These are phyloP conservation scores for Poeciliopsis occidentalis DNA, from an alignment of 2,113 vertebrate genomes.

Conservation along the genomic window DNA sequence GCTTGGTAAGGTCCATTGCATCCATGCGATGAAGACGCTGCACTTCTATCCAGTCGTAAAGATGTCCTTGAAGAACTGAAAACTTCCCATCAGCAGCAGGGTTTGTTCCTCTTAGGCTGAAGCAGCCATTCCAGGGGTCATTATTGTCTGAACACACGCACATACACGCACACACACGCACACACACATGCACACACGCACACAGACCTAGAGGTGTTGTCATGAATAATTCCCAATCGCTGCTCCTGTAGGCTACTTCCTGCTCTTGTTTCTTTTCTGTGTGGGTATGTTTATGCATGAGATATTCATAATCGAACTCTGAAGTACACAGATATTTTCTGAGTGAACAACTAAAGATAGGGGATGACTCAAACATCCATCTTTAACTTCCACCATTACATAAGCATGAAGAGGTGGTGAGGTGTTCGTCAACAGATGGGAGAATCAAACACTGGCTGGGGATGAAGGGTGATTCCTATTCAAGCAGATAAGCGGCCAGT, in stretches of 20 bases:
- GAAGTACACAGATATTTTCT: slow-evolving; percentile 55
- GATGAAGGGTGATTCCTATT: background rate
- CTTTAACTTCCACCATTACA: slow-evolving; percentile 40
- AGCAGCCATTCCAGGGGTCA: too few relatives aligned
- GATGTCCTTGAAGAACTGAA: slow-evolving; percentile 17
- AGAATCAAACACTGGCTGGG: slow-evolving; percentile 11
- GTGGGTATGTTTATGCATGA: slow-evolving; percentile 66
- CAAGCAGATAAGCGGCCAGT: background rate
- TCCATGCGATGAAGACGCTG: slow-evolving; percentile 22
- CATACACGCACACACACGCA: slow-evolving; percentile 14
- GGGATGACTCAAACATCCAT: slow-evolving; percentile 63
- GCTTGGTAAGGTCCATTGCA: background rate
- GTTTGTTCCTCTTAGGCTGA: slow-evolving; percentile 53
- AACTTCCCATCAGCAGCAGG: slow-evolving; percentile 24
- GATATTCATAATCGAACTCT: slow-evolving; percentile 66
- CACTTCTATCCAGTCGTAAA: slow-evolving; percentile 28
- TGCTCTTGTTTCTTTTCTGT: slow-evolving; percentile 48
- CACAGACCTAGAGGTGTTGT: slow-evolving; percentile 54
- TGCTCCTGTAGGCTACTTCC: slow-evolving; percentile 58
- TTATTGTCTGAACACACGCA: slow-evolving; percentile 50
- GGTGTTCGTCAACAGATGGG: slow-evolving; percentile 24
- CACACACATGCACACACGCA: background rate
- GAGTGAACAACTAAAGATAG: slow-evolving; percentile 34
- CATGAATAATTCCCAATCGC: slow-evolving; percentile 68
- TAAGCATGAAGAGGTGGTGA: slow-evolving; percentile 27